Evolutionary conservation across 2,888 invertebrate genomes (phyloP).

Genomic region (Charanyca ferruginea): DNA sequence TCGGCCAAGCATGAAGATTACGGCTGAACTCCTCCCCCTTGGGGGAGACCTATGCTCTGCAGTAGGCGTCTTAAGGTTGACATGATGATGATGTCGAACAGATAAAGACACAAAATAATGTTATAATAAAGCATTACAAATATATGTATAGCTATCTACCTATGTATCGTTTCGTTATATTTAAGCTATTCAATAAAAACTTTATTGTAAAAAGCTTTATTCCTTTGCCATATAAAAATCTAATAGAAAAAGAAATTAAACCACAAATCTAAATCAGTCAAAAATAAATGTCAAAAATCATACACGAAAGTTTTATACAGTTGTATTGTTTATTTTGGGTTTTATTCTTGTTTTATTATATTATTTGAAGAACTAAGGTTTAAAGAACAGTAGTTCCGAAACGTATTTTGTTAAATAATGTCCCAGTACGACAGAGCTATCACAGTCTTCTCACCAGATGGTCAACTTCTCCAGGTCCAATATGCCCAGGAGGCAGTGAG

Average conservation of each 20-base stretch:
- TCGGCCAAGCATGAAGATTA: no score
- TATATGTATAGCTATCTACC: no score
- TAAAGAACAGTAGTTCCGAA: neutral
- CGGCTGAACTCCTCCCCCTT: no score
- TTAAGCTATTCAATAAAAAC: neutral
- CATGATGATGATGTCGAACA: no score
- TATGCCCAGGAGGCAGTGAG: slow-evolving; percentile 99
- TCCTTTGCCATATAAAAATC: slow-evolving; percentile 7
- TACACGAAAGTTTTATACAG: neutral
- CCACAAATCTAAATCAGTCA: slow-evolving; percentile 13
- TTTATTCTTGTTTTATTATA: neutral
- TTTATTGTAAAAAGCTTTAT: neutral
- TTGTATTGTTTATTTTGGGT: neutral
- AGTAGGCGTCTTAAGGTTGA: no score
- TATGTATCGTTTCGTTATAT: no score
- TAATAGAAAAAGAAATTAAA: neutral
- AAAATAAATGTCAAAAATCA: slow-evolving; percentile 22
- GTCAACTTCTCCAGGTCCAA: slow-evolving; percentile 98
- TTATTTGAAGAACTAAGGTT: neutral
- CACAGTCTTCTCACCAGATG: slow-evolving; percentile 99
- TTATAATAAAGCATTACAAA: no score
- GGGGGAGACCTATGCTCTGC: no score
- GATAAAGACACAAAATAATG: no score
- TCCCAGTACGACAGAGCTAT: slow-evolving; percentile 98
- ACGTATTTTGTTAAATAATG: slow-evolving; percentile 67